Percentiles rank a stretch among this genome's conserved stretches.
phyloP scores from a whole-genome alignment of 1,140 invertebrate genomes.

The Platyura marginata region DNA sequence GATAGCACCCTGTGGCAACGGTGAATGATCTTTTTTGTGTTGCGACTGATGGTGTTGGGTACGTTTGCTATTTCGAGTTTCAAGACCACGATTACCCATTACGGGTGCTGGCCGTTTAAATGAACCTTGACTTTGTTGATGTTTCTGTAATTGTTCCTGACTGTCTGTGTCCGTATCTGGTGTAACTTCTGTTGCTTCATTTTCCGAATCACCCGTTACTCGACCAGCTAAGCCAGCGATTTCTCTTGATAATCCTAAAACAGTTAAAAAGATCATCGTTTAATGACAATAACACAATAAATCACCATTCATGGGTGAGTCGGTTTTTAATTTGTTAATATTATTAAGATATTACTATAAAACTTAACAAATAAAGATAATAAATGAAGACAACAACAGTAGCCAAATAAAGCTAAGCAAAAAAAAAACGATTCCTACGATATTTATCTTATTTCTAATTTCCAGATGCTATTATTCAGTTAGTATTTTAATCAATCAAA shows the following conservation, averaged over 20 bases:
- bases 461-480: no score
- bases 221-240: conserved; percentile 1
- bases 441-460: no score
- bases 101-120: conserved; percentile 32
- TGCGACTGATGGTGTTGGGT: conserved; percentile 31
- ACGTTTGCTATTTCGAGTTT: conserved; percentile 34
- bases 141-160: conserved; percentile 14
- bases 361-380: no score
- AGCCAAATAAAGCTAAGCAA: no score
- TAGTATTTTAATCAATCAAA: no score
- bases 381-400: no score
- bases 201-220: conserved; percentile 31
- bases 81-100: conserved; percentile 30
- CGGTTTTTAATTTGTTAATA: no score
- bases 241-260: conserved; percentile 3
- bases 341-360: no score
- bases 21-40: conserved; percentile 3
- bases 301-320: no score
- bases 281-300: not conserved
- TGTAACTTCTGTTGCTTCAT: conserved; percentile 36
- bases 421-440: no score
- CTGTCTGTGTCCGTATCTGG: conserved; percentile 37
- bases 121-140: conserved; percentile 22
- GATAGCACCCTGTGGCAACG: not conserved
- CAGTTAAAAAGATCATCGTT: no score